phyloP scores from a whole-genome alignment of 2,888 invertebrate species.

The Podabrus alpinus region DNA sequence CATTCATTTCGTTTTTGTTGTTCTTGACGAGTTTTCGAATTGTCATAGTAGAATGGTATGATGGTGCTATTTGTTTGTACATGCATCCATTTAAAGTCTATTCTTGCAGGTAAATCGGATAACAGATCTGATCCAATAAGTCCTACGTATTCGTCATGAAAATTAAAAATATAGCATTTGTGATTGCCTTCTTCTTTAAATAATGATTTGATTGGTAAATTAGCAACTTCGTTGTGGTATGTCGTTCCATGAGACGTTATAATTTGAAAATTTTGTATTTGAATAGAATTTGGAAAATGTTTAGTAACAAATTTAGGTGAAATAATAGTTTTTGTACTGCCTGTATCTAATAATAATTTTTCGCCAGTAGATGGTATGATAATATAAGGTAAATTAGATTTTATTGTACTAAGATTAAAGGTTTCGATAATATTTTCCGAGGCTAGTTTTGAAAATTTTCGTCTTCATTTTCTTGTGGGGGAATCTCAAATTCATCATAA shows the following conservation, averaged over 20 bases:
- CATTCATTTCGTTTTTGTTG: not conserved
- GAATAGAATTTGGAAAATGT: not conserved
- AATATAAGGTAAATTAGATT: not conserved
- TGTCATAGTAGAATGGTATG: not conserved
- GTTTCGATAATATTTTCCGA: not conserved
- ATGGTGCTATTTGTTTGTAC: not conserved
- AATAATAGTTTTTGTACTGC: not conserved
- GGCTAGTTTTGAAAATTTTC: not conserved
- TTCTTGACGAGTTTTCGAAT: not conserved
- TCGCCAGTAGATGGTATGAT: not conserved
- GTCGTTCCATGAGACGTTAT: not conserved
- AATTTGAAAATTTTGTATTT: not conserved
- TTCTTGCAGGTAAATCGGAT: not conserved
- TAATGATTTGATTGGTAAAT: not conserved
- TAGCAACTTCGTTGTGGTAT: not conserved
- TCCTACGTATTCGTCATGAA: not conserved
- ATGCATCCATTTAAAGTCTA: not conserved
- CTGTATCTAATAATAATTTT: not conserved
- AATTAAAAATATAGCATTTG: not conserved
- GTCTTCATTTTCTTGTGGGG: not conserved
- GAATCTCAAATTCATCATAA: no score
- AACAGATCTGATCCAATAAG: not conserved
- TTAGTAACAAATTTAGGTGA: not conserved
- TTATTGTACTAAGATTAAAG: not conserved
- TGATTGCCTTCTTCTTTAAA: not conserved